phyloP scores from a whole-genome alignment of 2,113 vertebrate genomes.

The Stigmatopora nigra region DNA sequence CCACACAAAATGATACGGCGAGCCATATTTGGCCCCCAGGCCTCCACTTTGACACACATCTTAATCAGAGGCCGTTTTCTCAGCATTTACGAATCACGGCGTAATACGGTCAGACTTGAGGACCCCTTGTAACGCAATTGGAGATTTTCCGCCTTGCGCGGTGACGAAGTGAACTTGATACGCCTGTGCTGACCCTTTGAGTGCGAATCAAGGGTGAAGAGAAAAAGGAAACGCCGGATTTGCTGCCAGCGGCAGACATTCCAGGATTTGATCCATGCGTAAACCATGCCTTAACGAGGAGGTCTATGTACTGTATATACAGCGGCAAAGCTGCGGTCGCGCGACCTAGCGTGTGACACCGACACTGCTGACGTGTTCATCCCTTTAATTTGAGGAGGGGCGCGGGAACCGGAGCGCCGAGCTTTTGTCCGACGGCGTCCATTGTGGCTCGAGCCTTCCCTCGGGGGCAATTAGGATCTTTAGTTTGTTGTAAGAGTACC shows the following conservation, averaged over 20 bases:
- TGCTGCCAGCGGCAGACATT: constrained; percentile 68
- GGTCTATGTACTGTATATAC: constrained; percentile 60
- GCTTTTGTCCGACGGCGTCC: constrained; percentile 92
- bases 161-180: constrained; percentile 50
- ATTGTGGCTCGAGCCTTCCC: constrained; percentile 85
- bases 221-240: constrained; percentile 63
- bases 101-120: constrained; percentile 35
- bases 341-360: constrained; percentile 54
- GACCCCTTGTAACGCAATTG: constrained; percentile 37
- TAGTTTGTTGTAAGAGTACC: constrained; percentile 95
- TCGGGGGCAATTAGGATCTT: constrained; percentile 85
- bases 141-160: constrained; percentile 48
- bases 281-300: constrained; percentile 39
- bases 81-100: constrained; percentile 26
- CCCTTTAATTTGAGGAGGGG: constrained; percentile 80
- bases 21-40: no score
- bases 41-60: no score
- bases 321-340: constrained; percentile 53
- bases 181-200: constrained; percentile 47
- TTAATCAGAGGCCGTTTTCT: constrained; percentile 19
- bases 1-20: no score
- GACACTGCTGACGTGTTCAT: constrained; percentile 77
- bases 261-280: constrained; percentile 52
- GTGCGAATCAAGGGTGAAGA: constrained; percentile 52
- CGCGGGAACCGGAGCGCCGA: constrained; percentile 77